A percentile compares a stretch with the other conserved stretches of the same genome.
Conservation (phyloP, 1,140 invertebrate species). For the Papilio aristodemus region DNA sequence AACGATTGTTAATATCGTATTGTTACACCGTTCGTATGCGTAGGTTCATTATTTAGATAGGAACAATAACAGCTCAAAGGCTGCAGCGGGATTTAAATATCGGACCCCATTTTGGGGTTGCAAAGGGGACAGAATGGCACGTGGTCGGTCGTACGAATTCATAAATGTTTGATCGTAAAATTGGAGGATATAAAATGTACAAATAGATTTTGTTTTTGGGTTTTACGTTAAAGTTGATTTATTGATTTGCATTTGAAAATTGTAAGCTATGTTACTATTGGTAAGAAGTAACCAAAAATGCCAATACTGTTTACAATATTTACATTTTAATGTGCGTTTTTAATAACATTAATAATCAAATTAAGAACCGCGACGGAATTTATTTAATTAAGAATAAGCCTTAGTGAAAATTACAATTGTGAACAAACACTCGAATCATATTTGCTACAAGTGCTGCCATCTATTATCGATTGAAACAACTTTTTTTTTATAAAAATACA, state of each 20-base stretch:
- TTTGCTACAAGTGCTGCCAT: slow-evolving; percentile 20
- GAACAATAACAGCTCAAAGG: slow-evolving; percentile 61
- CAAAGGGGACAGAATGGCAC: slow-evolving; percentile 19
- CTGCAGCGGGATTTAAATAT: slow-evolving; percentile 29
- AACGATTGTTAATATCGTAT: slow-evolving; percentile 74
- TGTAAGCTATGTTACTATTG: too few relatives aligned
- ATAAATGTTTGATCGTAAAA: slow-evolving; percentile 12
- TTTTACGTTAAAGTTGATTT: too few relatives aligned
- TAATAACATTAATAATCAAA: too few relatives aligned
- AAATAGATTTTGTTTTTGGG: background rate
- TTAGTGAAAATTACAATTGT: background rate
- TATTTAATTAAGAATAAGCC: background rate
- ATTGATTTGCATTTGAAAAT: too few relatives aligned
- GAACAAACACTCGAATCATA: background rate
- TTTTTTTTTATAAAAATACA: background rate
- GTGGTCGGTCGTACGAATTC: slow-evolving; percentile 14
- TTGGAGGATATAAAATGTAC: background rate
- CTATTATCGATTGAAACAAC: slow-evolving; percentile 21
- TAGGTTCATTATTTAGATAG: slow-evolving; percentile 67
- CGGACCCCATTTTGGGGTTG: slow-evolving; percentile 29
- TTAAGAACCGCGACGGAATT: too few relatives aligned
- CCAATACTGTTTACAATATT: too few relatives aligned
- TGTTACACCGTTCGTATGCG: slow-evolving; percentile 59
- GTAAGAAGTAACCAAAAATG: too few relatives aligned
- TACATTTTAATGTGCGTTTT: too few relatives aligned